Conservation (phyloP, 2,888 invertebrate genomes). For the Adelognathus sp. region DNA sequence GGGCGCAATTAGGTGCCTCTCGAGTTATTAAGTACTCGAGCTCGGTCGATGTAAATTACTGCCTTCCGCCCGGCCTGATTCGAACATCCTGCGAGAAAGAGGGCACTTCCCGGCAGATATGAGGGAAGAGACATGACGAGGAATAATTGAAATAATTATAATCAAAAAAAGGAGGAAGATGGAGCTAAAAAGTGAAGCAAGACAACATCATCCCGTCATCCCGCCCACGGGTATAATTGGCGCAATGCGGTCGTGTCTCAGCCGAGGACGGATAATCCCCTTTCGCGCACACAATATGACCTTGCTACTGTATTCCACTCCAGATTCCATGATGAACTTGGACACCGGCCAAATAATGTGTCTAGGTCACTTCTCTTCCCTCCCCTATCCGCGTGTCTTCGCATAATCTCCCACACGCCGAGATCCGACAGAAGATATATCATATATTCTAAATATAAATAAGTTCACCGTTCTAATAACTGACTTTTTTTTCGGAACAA, state of each 20-base stretch:
- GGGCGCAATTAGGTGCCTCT: slow-evolving; percentile 19
- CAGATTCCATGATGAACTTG: slow-evolving; percentile 79
- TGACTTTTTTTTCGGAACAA: background rate
- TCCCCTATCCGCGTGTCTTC: slow-evolving; percentile 10
- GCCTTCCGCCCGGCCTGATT: slow-evolving; percentile 31
- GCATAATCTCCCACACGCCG: slow-evolving; percentile 40
- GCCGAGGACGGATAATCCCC: slow-evolving; percentile 76
- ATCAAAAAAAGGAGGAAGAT: slow-evolving; percentile 22
- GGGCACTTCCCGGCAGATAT: background rate
- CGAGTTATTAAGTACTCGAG: background rate
- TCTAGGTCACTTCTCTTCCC: slow-evolving; percentile 74
- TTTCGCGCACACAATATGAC: slow-evolving; percentile 76
- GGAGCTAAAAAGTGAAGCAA: slow-evolving; percentile 37
- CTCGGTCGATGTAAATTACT: slow-evolving; percentile 33
- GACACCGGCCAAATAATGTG: slow-evolving; percentile 76
- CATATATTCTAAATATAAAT: slow-evolving; percentile 32
- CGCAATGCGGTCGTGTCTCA: slow-evolving; percentile 78
- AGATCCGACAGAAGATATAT: slow-evolving; percentile 17
- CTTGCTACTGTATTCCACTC: slow-evolving; percentile 75
- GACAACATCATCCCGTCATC: slow-evolving; percentile 47
- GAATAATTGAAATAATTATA: slow-evolving; percentile 21
- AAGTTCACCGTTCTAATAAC: slow-evolving; percentile 11
- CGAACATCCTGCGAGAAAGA: slow-evolving; percentile 21
- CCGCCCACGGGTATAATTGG: slow-evolving; percentile 72
- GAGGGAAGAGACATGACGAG: background rate